Base-by-base conservation (phyloP, 2,113 vertebrate genomes). In the Bubalus kerabau region DNA sequence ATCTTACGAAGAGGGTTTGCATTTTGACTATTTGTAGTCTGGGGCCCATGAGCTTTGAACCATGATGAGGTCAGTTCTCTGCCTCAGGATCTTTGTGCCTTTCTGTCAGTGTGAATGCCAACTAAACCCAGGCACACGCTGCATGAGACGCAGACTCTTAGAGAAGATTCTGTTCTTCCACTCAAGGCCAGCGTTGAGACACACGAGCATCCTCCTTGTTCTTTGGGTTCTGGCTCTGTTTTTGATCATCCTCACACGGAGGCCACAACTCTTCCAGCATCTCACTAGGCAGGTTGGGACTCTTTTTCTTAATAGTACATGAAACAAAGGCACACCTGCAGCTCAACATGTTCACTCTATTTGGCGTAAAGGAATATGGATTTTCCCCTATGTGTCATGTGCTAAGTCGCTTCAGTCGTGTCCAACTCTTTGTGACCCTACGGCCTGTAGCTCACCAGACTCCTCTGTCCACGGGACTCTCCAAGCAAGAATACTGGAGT, bases 301-400 rank as follows among this genome's bases (percentile, higher is more conserved):
- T 71, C 5, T 21, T 40, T 40, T 32, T 30, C 59, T 93, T 12
- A 88, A 8, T 6, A 23, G 16, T 7, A 36, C 43, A 1, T 52
- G 43, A 71, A 83, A 40, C 43, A 32, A 60, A 81, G 48, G 8
- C 5, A 14, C 1, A 21, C 7, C 64, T 57, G 2, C 14, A 40
- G 48, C 26, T 52, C 40, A 28, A 24, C 9, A 3, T 40, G 14
- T 5, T 59, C 36, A 21, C 28, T 52, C 24, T 6, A 14, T 74
- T 12, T 4, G 3, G 17, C 24, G 1, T 57, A 32, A 67, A 52
- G 4, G 3, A n/a, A 21, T 1, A 19, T 1, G 6, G 2, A 5
- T 7, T 12, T 17, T 26, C 4, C 2, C 16, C 2, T 10, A 0
- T 60, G 11, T 23, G 5, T 23, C 19, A 3, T 0, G 10, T 12